Evolutionary conservation across 1,140 invertebrate genomes (phyloP).

Genomic region (Drepana arcuata): DNA sequence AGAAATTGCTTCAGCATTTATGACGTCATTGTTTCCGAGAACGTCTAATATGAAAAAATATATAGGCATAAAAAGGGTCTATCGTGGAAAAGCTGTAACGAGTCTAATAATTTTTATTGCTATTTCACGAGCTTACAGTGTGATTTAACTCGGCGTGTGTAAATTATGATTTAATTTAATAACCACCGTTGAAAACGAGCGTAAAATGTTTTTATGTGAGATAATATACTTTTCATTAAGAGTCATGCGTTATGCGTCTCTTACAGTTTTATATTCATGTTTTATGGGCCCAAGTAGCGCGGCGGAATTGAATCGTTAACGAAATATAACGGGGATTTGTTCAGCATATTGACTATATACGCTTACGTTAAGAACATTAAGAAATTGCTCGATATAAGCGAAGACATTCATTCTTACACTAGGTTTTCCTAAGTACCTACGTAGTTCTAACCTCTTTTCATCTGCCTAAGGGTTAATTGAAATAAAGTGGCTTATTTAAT

Average conservation of each 20-base stretch:
- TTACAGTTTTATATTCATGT: conserved; percentile 43
- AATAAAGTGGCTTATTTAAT: too few species aligned
- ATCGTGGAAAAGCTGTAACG: conserved; percentile 30
- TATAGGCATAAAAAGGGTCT: conserved; percentile 34
- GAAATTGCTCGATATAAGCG: too few species aligned
- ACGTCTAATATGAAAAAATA: conserved; percentile 51
- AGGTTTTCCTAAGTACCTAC: too few species aligned
- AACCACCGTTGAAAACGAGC: conserved; percentile 48
- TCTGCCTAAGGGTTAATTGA: too few species aligned
- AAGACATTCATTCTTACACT: too few species aligned
- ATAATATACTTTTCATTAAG: conserved; percentile 63
- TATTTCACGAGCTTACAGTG: conserved; percentile 53
- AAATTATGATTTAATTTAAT: conserved; percentile 70
- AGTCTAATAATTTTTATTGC: conserved; percentile 60
- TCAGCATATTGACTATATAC: too few species aligned
- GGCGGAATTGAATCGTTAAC: conserved; percentile 22
- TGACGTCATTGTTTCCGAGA: conserved; percentile 52
- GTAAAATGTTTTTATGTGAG: conserved; percentile 61
- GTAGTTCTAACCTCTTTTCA: too few species aligned
- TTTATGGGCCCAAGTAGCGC: conserved; percentile 33
- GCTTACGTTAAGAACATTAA: too few species aligned
- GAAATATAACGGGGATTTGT: conserved; percentile 12
- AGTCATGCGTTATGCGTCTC: conserved; percentile 37
- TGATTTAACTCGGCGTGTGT: conserved; percentile 58
- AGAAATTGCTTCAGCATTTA: conserved; percentile 58